Evolutionary conservation across 2,888 invertebrate genomes (phyloP), one percentile per base, ranked within the genome.

Genomic region (Sussaba pulchella): DNA sequence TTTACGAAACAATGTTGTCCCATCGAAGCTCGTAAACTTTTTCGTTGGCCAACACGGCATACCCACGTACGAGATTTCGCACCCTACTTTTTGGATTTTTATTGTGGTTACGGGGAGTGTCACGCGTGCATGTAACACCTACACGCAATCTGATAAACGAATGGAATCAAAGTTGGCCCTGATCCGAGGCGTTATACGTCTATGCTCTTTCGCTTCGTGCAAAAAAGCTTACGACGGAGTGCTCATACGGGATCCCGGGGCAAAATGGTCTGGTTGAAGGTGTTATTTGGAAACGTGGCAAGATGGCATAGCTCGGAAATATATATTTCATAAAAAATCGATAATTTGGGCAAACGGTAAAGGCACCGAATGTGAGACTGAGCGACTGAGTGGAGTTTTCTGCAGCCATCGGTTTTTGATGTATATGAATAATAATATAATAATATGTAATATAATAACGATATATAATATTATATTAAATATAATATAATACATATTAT

Each of bases 101-200:
- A 63, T 47, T 67, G 69, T 31, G 64, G 24, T 70, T 64, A 66
- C 39, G 52, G 17, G 12, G 17, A 63, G 71, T 57, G 54, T 0
- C 31, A 17, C 78, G 74, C 81, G 74, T 64, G 73, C 81, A 74
- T 81, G 82, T 83, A 83, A 82, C 83, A 80, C 83, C 83, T 82
- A 83, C 83, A 74, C 73, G 78, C 63, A 78, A 83, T 82, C 83
- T 78, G 83, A 83, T 83, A 82, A 82, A 67, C 74, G 72, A 83
- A 82, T 69, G 75, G 83, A 82, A 83, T 83, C 82, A 82, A 64
- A 78, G 61, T 82, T 78, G 72, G 78, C 78, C 75, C 72, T 59
- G 66, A 78, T 71, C 59, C 73, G 59, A 73, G 64, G 26, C 69
- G 76, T 71, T 72, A 43, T 67, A 61, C 54, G 31, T 78, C 50